Conservation (phyloP, 1,140 invertebrate species). For the Hormaphis cornu region DNA sequence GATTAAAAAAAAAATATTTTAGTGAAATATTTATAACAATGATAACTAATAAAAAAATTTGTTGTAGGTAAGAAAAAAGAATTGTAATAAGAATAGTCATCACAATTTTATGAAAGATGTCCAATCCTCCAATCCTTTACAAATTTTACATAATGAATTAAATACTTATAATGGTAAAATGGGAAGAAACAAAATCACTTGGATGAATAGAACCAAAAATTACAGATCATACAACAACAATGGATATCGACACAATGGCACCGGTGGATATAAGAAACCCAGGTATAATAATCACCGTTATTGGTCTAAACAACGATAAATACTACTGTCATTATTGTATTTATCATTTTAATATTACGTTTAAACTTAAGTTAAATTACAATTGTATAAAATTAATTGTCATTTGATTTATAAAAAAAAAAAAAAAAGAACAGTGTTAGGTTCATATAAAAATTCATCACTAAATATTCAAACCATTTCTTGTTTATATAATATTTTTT, state of each 20-base stretch:
- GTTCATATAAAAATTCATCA: too few relatives aligned
- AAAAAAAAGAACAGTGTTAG: neutral
- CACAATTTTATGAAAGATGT: slow-evolving; percentile 1
- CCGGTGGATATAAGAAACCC: slow-evolving; percentile 18
- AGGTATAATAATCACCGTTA: slow-evolving; percentile 22
- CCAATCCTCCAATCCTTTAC: slow-evolving; percentile 13
- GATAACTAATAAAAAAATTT: neutral
- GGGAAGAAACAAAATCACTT: slow-evolving; percentile 25
- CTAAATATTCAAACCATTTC: too few relatives aligned
- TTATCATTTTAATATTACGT: neutral
- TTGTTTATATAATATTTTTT: neutral
- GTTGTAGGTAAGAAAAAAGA: slow-evolving; percentile 19
- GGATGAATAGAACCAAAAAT: slow-evolving; percentile 20
- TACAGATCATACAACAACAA: neutral
- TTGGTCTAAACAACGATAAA: slow-evolving; percentile 11
- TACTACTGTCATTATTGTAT: neutral
- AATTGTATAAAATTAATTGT: neutral
- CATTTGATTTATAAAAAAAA: neutral
- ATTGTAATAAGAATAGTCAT: slow-evolving; percentile 9
- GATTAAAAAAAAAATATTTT: too few relatives aligned
- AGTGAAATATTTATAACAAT: too few relatives aligned
- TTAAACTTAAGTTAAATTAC: neutral
- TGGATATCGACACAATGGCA: slow-evolving; percentile 12
- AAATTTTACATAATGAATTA: slow-evolving; percentile 22
- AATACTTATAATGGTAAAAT: slow-evolving; percentile 24